phyloP scores from a whole-genome alignment of 2,113 vertebrate genomes.

The Passerina amoena region DNA sequence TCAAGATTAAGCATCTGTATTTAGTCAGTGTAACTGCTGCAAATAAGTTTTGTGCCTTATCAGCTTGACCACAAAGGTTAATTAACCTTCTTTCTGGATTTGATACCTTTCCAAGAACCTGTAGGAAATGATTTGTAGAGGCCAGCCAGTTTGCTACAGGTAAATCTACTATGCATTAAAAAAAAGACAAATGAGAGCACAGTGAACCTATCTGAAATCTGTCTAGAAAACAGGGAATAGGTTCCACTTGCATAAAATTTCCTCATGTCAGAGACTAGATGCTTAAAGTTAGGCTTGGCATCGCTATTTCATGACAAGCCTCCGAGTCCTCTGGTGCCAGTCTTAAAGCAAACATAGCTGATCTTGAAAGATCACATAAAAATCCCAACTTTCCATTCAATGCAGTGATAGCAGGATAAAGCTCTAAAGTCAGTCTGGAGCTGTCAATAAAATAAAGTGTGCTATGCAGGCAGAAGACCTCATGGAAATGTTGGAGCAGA shows the following conservation, averaged over 20 bases:
- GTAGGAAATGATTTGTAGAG: conserved; percentile 10
- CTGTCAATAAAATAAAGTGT: neutral
- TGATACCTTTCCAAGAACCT: conserved; percentile 8
- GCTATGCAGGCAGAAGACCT: neutral
- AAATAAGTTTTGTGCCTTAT: conserved; percentile 43
- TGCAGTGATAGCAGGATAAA: neutral
- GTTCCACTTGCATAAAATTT: neutral
- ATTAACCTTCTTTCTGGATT: conserved; percentile 7
- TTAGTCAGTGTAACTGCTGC: neutral
- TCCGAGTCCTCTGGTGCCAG: neutral
- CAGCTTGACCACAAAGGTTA: neutral
- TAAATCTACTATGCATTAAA: neutral
- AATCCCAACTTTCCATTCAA: neutral
- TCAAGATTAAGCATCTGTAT: conserved; percentile 1
- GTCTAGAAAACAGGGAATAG: neutral
- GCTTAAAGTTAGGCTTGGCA: neutral
- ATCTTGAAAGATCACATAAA: neutral
- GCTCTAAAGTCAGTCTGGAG: neutral
- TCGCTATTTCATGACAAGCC: neutral
- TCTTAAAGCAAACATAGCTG: neutral
- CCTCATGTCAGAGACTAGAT: neutral
- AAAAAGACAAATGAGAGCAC: neutral
- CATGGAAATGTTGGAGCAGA: neutral
- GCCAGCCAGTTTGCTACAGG: neutral
- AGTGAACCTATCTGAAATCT: neutral